Evolutionary conservation across 2,888 invertebrate genomes (phyloP).

Genomic region (Leptopilina drosophilae): DNA sequence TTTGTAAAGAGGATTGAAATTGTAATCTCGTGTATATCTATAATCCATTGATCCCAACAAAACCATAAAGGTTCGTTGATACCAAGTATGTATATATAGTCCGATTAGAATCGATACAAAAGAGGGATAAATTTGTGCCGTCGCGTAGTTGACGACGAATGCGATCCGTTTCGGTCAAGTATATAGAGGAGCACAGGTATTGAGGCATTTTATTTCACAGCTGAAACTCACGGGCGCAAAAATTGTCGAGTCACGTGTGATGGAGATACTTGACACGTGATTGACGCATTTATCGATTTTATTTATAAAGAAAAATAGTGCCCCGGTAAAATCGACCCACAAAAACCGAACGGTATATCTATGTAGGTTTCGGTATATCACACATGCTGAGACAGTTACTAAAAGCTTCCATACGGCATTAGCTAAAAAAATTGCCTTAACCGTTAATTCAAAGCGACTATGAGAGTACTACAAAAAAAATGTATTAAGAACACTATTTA

Average conservation of each 20-base stretch:
- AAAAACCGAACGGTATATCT: constrained; percentile 28
- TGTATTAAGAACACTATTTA: too few species aligned
- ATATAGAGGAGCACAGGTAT: background rate
- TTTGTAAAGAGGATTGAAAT: background rate
- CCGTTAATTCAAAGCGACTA: too few species aligned
- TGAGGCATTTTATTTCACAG: constrained; percentile 26
- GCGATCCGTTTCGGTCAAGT: constrained; percentile 38
- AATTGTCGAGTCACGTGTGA: constrained; percentile 38
- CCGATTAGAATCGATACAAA: constrained; percentile 21
- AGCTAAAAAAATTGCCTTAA: too few species aligned
- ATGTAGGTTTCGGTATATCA: background rate
- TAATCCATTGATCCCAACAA: constrained; percentile 7
- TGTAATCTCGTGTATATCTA: background rate
- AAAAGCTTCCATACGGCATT: background rate
- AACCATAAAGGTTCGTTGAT: constrained; percentile 9
- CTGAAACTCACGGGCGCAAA: constrained; percentile 20
- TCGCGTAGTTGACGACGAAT: constrained; percentile 1
- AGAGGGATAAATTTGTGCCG: background rate
- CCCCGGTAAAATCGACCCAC: constrained; percentile 27
- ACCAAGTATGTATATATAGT: background rate
- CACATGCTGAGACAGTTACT: background rate
- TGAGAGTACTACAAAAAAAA: too few species aligned
- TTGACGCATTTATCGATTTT: constrained; percentile 39
- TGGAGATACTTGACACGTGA: constrained; percentile 33
- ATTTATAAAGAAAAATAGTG: constrained; percentile 13